Conservation (phyloP, 2,797 vertebrate genomes). For the Pteronotus mesoamericanus region DNA sequence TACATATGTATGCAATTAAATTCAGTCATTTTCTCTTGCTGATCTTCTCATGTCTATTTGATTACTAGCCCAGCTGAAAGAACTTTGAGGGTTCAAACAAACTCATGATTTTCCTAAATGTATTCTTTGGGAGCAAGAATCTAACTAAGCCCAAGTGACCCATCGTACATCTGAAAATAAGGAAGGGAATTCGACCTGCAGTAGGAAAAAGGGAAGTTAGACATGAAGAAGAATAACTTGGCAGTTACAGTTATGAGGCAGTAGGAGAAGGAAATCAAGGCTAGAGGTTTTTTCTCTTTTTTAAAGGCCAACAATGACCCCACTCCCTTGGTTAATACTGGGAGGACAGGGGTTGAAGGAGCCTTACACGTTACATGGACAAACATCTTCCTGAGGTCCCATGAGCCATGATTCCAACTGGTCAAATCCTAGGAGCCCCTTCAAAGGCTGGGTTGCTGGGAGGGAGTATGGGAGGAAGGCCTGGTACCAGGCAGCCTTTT, state of each 20-base stretch:
- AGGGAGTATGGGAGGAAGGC: neutral
- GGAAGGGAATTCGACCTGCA: neutral
- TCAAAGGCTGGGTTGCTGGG: neutral
- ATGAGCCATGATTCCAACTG: neutral
- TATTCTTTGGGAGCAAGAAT: neutral
- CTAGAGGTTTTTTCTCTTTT: neutral
- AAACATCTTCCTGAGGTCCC: neutral
- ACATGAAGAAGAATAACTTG: neutral
- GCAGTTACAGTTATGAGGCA: neutral
- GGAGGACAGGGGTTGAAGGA: neutral
- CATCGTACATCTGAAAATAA: neutral
- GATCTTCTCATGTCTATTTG: neutral
- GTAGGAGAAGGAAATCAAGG: neutral
- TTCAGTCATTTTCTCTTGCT: neutral
- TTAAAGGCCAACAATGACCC: neutral
- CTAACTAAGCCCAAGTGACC: neutral
- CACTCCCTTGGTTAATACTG: neutral
- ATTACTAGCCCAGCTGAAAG: neutral
- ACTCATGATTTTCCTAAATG: neutral
- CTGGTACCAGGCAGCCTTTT: slow-evolving; percentile 68
- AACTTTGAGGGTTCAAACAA: neutral
- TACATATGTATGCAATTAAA: neutral
- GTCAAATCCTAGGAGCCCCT: neutral
- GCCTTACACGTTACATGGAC: neutral
- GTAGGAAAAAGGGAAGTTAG: neutral